Conservation (phyloP, 2,888 invertebrate species). For the Idaea dimidiata region DNA sequence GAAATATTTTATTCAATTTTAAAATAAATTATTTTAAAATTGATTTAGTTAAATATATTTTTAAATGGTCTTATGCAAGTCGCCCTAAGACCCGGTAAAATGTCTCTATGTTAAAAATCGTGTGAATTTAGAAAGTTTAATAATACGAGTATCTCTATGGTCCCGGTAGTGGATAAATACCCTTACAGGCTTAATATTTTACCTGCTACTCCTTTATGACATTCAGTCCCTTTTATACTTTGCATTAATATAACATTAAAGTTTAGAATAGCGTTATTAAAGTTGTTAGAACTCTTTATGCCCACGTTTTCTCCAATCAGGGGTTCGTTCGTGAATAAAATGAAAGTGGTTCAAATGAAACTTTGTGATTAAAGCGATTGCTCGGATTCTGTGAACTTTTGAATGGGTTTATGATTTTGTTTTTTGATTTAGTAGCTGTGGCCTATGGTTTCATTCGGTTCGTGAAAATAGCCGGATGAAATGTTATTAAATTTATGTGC, state of each 20-base stretch:
- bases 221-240: conserved; percentile 53
- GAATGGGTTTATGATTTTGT: neutral
- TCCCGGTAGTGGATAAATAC: conserved; percentile 23
- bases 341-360: conserved; percentile 2
- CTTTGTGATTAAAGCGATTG: neutral
- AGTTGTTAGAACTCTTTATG: conserved; percentile 15
- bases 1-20: no score
- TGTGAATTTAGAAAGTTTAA: no score
- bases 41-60: no score
- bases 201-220: conserved; percentile 49
- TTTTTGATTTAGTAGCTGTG: neutral
- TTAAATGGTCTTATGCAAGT: no score
- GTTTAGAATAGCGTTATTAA: conserved; percentile 58
- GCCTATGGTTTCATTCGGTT: neutral
- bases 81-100: no score
- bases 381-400: conserved; percentile 1
- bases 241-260: conserved; percentile 62
- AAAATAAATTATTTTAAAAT: no score
- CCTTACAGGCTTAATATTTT: conserved; percentile 52
- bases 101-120: no score
- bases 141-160: conserved; percentile 5
- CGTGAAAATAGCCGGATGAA: no score
- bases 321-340: neutral
- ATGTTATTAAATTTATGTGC: no score
- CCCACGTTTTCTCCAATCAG: conserved; percentile 7